These are phyloP conservation scores for Rhombomys opimus DNA, from an alignment of 2,113 vertebrate genomes.

Conservation along the genomic window DNA sequence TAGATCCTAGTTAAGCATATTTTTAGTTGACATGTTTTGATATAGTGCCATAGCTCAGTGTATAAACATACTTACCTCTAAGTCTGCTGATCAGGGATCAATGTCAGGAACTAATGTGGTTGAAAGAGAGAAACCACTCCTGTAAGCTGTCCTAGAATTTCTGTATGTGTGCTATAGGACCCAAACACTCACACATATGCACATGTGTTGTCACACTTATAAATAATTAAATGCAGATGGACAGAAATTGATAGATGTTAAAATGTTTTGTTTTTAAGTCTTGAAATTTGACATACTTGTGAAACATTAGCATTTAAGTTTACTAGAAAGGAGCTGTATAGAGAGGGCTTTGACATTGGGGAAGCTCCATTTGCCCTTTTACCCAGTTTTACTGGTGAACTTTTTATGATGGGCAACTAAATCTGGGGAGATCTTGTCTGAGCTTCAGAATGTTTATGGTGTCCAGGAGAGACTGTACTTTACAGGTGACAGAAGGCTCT, in stretches of 20 bases:
- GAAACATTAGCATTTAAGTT: background rate
- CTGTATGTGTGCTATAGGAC: background rate
- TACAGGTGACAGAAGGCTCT: background rate
- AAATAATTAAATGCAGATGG: background rate
- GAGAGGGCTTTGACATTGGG: background rate
- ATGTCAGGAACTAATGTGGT: background rate
- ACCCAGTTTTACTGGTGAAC: background rate
- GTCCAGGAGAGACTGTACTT: background rate
- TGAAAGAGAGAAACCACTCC: background rate
- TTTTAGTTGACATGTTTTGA: background rate
- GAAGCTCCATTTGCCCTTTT: background rate
- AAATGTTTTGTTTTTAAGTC: background rate
- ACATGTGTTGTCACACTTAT: background rate
- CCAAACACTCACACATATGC: background rate
- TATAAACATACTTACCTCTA: background rate
- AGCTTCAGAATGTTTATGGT: background rate
- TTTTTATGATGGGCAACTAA: background rate
- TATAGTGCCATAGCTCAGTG: background rate
- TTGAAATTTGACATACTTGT: background rate
- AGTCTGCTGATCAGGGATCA: background rate
- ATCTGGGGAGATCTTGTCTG: background rate
- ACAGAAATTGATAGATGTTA: background rate
- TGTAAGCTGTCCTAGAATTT: background rate
- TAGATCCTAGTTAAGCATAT: too few relatives aligned
- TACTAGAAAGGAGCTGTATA: background rate